These are phyloP conservation scores for Apostichopus californicus DNA, from an alignment of 35 echinoderm and acorn worm genomes.

Conservation along the genomic window DNA sequence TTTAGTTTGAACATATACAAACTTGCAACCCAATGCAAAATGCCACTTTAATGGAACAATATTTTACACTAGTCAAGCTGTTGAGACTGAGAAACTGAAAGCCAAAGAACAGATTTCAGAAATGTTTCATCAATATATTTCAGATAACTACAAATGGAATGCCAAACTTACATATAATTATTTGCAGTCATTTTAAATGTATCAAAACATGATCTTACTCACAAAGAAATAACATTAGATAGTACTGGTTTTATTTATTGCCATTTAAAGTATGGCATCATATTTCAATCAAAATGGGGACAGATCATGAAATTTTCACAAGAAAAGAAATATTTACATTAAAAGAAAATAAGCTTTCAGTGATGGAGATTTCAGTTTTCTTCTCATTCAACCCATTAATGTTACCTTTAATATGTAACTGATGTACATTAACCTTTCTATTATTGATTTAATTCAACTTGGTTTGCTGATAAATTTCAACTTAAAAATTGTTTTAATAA, in stretches of 20 bases:
- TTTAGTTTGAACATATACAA: too few relatives aligned
- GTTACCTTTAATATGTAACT: too few relatives aligned
- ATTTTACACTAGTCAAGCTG: too few relatives aligned
- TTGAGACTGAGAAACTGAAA: too few relatives aligned
- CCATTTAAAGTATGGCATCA: background rate
- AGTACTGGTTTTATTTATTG: background rate
- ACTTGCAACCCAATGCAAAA: too few relatives aligned
- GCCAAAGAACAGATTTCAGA: background rate
- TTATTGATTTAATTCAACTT: too few relatives aligned
- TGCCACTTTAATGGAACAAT: too few relatives aligned
- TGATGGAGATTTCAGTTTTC: background rate
- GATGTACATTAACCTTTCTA: too few relatives aligned
- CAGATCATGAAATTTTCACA: background rate
- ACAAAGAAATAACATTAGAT: background rate
- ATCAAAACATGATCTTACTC: background rate
- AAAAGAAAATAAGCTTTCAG: background rate
- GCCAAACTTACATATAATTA: background rate
- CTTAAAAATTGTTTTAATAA: too few relatives aligned
- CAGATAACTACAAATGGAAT: slow-evolving; percentile 17
- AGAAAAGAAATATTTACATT: background rate
- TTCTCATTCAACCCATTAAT: too few relatives aligned
- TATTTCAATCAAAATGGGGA: background rate
- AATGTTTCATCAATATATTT: slow-evolving; percentile 7
- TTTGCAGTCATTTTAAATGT: background rate
- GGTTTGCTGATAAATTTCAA: too few relatives aligned